Base-by-base conservation (phyloP, 2,113 vertebrate species). In the Carollia perspicillata region DNA sequence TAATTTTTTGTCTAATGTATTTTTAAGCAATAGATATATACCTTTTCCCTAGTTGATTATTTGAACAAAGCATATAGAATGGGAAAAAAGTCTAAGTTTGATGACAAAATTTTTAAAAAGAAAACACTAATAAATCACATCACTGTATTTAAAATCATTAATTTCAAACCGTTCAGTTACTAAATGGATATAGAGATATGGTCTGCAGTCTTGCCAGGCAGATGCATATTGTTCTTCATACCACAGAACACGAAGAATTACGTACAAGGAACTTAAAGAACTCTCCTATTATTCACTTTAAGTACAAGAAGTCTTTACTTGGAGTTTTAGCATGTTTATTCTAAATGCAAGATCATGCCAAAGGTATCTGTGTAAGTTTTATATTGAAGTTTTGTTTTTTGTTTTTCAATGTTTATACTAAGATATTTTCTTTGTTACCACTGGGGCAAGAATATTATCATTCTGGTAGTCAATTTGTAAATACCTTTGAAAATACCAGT, bases 311-410 rank as follows among this genome's bases (percentile, higher is more conserved):
- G 35, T 79, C 68, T 93, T 81, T 55, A 93, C 37, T 65, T 91
- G 74, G 26, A 95, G 49, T 92, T 79, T 92, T 63, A 90, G 80
- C 13, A 80, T 58, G 90, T 44, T 95, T 83, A 92, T 7, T 91
- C 49, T 91, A 84, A 68, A 89, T 49, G 63, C 60, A 97, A 95
- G 90, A 71, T 94, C 63, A 92, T 95, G 83, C 37, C 89, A 96
- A 91, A 95, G 47, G 44, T 74, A 95, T 81, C 22, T 90, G 12
- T 93, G 16, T 79, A 92, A 92, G 22, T 93, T 93, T 53, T 58
- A 89, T 47, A n/a, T 86, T 97, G 44, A 95, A 84, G 74, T 72
- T 95, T 81, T 95, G 79, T 86, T 95, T 69, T 96, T 93, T 94
- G 49, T 75, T 96, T 97, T 91, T 78, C 58, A 94, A 78, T 69